phyloP scores from a whole-genome alignment of 1,140 invertebrate genomes.

The Pseudobourletiella spinata region DNA sequence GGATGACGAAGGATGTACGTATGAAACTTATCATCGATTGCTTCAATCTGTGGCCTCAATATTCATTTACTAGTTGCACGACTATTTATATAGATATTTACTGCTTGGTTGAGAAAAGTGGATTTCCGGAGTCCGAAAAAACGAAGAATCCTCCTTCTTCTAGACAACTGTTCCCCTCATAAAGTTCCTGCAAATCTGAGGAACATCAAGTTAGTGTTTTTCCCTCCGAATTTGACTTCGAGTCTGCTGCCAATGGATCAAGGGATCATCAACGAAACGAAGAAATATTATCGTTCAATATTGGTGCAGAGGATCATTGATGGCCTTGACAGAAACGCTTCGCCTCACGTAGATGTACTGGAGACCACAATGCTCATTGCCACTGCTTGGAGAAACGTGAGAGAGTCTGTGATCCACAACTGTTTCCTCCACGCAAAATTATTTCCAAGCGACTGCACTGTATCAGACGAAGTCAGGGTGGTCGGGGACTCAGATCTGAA shows the following conservation, averaged over 20 bases:
- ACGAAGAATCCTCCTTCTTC: slow-evolving; percentile 43
- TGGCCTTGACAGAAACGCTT: background rate
- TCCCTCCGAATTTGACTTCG: slow-evolving; percentile 44
- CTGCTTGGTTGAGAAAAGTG: slow-evolving; percentile 25
- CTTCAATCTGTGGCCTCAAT: too few relatives aligned
- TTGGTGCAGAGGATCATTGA: slow-evolving; percentile 16
- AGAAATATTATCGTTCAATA: slow-evolving; percentile 19
- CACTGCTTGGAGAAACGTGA: background rate
- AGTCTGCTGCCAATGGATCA: slow-evolving; percentile 45
- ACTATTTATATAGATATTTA: background rate
- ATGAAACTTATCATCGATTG: too few relatives aligned
- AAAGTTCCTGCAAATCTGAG: slow-evolving; percentile 32
- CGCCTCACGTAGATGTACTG: slow-evolving; percentile 6
- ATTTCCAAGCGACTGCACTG: too few relatives aligned
- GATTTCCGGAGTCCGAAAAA: slow-evolving; percentile 31
- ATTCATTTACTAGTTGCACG: background rate
- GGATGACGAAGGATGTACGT: slow-evolving; percentile 36
- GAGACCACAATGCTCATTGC: background rate
- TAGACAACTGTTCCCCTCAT: slow-evolving; percentile 46
- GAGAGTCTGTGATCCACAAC: background rate
- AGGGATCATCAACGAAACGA: slow-evolving; percentile 42
- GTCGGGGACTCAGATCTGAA: background rate
- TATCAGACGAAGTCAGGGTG: background rate
- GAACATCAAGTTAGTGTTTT: slow-evolving; percentile 41
- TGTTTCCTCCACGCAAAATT: background rate